These are phyloP conservation scores for Bucco capensis DNA, from an alignment of 2,113 vertebrate genomes.

Conservation along the genomic window DNA sequence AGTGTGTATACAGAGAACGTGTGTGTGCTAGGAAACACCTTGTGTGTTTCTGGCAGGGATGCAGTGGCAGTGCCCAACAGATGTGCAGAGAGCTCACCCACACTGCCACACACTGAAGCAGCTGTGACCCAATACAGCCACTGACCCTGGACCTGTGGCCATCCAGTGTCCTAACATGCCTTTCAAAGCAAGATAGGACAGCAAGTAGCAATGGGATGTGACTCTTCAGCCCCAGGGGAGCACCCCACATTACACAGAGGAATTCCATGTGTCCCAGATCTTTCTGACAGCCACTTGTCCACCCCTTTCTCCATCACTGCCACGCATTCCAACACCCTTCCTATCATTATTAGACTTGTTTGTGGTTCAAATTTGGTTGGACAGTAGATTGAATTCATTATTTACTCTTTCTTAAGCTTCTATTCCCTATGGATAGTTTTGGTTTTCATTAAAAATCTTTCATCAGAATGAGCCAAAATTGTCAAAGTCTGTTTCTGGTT, in stretches of 20 bases:
- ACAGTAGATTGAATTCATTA: not conserved
- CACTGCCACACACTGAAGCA: not conserved
- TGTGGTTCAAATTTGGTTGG: not conserved
- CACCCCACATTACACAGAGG: not conserved
- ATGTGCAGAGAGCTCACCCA: not conserved
- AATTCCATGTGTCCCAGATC: accelerated
- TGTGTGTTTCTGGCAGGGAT: not conserved
- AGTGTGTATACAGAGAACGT: accelerated
- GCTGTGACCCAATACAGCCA: not conserved
- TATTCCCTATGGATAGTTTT: not conserved
- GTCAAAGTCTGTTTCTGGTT: not conserved
- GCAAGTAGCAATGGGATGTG: not conserved
- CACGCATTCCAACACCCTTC: not conserved
- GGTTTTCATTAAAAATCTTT: conserved; percentile 39
- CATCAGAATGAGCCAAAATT: conserved; percentile 21
- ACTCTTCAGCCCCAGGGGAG: not conserved
- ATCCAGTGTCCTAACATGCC: not conserved
- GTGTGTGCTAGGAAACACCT: not conserved
- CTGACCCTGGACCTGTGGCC: not conserved
- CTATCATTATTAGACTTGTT: not conserved
- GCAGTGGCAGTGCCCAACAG: accelerated
- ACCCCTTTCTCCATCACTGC: accelerated
- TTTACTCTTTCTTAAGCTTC: not conserved
- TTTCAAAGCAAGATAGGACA: accelerated
- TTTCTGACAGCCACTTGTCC: not conserved